Evolutionary conservation across 2,888 invertebrate species (phyloP).

Genomic region (Plemyria rubiginata): DNA sequence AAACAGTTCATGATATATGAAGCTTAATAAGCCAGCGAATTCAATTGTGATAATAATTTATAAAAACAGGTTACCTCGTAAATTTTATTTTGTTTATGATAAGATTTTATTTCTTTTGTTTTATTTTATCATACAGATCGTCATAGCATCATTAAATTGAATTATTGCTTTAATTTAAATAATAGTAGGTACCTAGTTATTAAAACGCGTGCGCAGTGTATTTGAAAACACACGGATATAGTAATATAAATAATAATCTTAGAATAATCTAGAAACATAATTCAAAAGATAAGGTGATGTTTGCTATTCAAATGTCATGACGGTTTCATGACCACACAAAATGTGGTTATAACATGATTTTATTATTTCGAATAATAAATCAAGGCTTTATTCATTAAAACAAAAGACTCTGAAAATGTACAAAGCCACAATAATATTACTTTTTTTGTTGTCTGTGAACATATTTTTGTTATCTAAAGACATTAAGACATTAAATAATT

Average conservation of each 20-base stretch:
- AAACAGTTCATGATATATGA: background rate
- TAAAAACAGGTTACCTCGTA: slow-evolving; percentile 19
- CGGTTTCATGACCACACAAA: slow-evolving; percentile 7
- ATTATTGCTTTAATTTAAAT: slow-evolving; percentile 29
- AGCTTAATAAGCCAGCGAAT: background rate
- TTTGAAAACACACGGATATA: background rate
- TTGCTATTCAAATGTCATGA: slow-evolving; percentile 6
- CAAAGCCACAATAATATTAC: no score
- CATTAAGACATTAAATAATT: background rate
- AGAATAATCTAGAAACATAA: slow-evolving; percentile 20
- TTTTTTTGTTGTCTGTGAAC: no score
- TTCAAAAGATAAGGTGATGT: slow-evolving; percentile 10
- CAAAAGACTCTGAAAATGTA: background rate
- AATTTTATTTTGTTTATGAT: slow-evolving; percentile 9
- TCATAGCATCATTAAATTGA: slow-evolving; percentile 23
- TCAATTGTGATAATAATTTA: slow-evolving; percentile 2
- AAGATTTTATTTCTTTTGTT: slow-evolving; percentile 23
- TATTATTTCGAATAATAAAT: slow-evolving; percentile 7
- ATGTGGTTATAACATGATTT: background rate
- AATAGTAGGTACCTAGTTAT: no score
- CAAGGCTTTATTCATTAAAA: background rate
- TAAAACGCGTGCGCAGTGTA: slow-evolving; percentile 8
- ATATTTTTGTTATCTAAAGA: background rate
- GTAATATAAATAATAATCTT: slow-evolving; percentile 3
- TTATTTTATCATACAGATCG: slow-evolving; percentile 15